phyloP scores from a whole-genome alignment of 2,888 invertebrate species.

The Argyresthia albistria region DNA sequence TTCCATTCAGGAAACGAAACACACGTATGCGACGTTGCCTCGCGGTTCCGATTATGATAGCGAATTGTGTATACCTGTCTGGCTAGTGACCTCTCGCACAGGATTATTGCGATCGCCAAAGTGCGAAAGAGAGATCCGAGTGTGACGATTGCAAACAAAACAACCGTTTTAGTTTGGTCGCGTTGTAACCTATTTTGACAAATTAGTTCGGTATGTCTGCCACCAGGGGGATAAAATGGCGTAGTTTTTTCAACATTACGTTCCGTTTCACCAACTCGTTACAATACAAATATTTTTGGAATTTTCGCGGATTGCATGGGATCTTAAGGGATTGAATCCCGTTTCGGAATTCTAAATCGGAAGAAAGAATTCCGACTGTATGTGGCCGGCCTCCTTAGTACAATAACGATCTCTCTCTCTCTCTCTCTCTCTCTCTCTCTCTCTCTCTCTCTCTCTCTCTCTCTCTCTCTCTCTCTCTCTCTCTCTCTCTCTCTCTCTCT shows the following conservation, averaged over 20 bases:
- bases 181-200: conserved; percentile 64
- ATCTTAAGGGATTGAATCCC: too few species aligned
- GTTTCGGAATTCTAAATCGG: too few species aligned
- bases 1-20: conserved; percentile 23
- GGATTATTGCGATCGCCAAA: background rate
- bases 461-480: too few species aligned
- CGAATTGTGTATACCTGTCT: conserved; percentile 26
- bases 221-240: conserved; percentile 42
- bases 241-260: conserved; percentile 28
- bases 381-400: too few species aligned
- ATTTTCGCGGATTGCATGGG: too few species aligned
- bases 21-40: conserved; percentile 60
- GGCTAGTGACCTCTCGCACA: conserved; percentile 9
- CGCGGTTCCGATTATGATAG: conserved; percentile 30
- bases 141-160: conserved; percentile 9
- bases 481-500: too few species aligned
- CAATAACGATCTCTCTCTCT: too few species aligned
- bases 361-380: too few species aligned
- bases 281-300: too few species aligned
- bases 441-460: too few species aligned
- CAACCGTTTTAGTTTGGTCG: conserved; percentile 26
- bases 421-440: too few species aligned
- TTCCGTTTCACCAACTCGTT: conserved; percentile 23
- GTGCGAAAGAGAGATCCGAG: conserved; percentile 33
- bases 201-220: conserved; percentile 57